Evolutionary conservation across 2,888 invertebrate genomes (phyloP).

Genomic region (Eupithecia pulchellata): DNA sequence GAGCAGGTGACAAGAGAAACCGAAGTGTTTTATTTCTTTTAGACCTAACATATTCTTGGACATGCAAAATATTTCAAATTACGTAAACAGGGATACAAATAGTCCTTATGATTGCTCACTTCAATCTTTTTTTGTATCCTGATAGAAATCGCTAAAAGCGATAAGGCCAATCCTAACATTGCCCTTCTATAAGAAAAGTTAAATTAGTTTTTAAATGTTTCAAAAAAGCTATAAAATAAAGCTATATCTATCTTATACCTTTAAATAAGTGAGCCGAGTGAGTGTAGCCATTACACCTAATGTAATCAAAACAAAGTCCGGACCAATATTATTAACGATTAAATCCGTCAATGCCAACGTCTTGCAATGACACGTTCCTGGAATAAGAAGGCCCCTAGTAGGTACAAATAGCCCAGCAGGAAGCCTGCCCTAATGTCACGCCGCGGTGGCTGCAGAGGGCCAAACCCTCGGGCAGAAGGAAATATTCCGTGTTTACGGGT

Average conservation of each 20-base stretch:
- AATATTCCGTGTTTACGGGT: constrained; percentile 34
- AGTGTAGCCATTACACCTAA: no score
- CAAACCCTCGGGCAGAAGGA: constrained; percentile 20
- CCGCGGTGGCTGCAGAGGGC: constrained; percentile 12
- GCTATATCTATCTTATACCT: no score
- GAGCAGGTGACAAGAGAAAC: neutral
- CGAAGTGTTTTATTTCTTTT: neutral
- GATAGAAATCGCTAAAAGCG: no score
- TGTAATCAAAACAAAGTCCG: neutral
- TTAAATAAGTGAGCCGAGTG: neutral
- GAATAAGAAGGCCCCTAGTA: constrained; percentile 2
- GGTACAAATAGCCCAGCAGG: constrained; percentile 37
- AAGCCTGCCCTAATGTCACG: constrained; percentile 25
- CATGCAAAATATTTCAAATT: neutral
- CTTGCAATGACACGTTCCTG: constrained; percentile 9
- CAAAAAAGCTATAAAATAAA: no score
- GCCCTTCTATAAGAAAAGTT: no score
- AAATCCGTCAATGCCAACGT: constrained; percentile 5
- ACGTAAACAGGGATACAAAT: no score
- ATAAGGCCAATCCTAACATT: no score
- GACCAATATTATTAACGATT: neutral
- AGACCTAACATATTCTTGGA: neutral
- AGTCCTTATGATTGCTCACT: no score
- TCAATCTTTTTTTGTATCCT: no score
- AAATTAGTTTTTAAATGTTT: no score